phyloP scores from a whole-genome alignment of 2,888 invertebrate species.

The Geotrupes spiniger region DNA sequence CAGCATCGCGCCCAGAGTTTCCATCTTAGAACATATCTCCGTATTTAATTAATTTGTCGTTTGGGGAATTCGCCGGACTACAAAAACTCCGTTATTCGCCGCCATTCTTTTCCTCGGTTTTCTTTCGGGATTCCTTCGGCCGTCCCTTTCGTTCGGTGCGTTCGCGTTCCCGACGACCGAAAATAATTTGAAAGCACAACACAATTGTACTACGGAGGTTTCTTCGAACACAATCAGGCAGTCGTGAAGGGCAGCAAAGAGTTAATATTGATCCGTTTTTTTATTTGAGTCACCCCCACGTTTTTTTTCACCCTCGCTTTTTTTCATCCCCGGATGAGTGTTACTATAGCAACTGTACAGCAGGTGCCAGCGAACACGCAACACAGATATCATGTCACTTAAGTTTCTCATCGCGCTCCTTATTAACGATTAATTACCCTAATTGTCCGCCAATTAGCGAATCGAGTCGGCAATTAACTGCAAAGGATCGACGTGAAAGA shows the following conservation, averaged over 20 bases:
- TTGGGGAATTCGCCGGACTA: no score
- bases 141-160: neutral
- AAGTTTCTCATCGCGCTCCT: slow-evolving; percentile 30
- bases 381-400: slow-evolving; percentile 50
- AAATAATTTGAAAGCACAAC: slow-evolving; percentile 30
- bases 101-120: no score
- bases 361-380: slow-evolving; percentile 54
- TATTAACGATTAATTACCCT: slow-evolving; percentile 6
- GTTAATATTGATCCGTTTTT: slow-evolving; percentile 69
- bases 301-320: slow-evolving; percentile 59
- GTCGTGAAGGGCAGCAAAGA: slow-evolving; percentile 57
- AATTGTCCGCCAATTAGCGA: neutral
- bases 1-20: no score
- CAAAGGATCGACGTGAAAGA: no score
- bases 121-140: no score
- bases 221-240: slow-evolving; percentile 38
- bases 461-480: no score
- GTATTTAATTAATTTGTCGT: no score
- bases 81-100: no score
- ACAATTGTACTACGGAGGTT: slow-evolving; percentile 39
- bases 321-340: slow-evolving; percentile 58
- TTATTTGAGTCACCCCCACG: slow-evolving; percentile 63
- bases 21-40: no score
- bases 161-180: neutral
- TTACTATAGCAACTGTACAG: slow-evolving; percentile 63